Percentiles rank a stretch among this genome's conserved stretches.
phyloP scores from a whole-genome alignment of 2,888 invertebrate genomes.

The Drosophila suboccidentalis region DNA sequence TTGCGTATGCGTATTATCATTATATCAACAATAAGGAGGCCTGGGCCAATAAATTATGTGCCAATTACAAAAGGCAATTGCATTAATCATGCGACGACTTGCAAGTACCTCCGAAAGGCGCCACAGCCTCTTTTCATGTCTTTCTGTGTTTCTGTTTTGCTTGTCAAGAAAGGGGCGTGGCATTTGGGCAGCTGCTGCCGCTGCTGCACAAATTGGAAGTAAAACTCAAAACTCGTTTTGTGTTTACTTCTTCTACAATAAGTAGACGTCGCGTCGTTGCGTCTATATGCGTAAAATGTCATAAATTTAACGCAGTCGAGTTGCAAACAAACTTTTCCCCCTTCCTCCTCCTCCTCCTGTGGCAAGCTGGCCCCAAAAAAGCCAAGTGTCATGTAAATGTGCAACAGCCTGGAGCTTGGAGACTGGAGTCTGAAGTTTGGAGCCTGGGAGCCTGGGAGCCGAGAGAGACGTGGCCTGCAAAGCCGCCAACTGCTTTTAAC shows the following conservation, averaged over 20 bases:
- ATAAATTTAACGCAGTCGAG: slow-evolving; percentile 77
- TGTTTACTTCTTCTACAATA: slow-evolving; percentile 43
- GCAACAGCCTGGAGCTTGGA: slow-evolving; percentile 75
- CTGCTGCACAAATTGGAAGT: slow-evolving; percentile 46
- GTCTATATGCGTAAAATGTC: slow-evolving; percentile 67
- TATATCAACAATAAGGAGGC: slow-evolving; percentile 19
- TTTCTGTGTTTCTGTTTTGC: slow-evolving; percentile 24
- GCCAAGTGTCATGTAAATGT: slow-evolving; percentile 78
- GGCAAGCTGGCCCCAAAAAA: slow-evolving; percentile 28
- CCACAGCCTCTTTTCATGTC: slow-evolving; percentile 19
- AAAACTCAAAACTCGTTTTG: slow-evolving; percentile 64
- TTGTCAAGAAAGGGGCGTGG: slow-evolving; percentile 78
- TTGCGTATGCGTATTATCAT: slow-evolving; percentile 71
- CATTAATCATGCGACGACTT: slow-evolving; percentile 75
- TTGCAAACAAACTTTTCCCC: slow-evolving; percentile 61
- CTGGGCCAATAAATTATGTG: slow-evolving; percentile 77
- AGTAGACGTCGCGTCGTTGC: slow-evolving; percentile 39
- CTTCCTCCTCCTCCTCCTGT: slow-evolving; percentile 7
- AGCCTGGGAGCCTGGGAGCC: slow-evolving; percentile 63
- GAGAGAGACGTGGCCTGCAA: slow-evolving; percentile 47
- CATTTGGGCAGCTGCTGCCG: slow-evolving; percentile 41
- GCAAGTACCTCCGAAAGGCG: slow-evolving; percentile 46
- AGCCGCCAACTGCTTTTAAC: slow-evolving; percentile 81
- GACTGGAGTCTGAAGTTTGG: slow-evolving; percentile 25
- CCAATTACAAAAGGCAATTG: slow-evolving; percentile 80